These are phyloP conservation scores for Hyppa rectilinea DNA, from an alignment of 2,888 invertebrate genomes.

Conservation along the genomic window DNA sequence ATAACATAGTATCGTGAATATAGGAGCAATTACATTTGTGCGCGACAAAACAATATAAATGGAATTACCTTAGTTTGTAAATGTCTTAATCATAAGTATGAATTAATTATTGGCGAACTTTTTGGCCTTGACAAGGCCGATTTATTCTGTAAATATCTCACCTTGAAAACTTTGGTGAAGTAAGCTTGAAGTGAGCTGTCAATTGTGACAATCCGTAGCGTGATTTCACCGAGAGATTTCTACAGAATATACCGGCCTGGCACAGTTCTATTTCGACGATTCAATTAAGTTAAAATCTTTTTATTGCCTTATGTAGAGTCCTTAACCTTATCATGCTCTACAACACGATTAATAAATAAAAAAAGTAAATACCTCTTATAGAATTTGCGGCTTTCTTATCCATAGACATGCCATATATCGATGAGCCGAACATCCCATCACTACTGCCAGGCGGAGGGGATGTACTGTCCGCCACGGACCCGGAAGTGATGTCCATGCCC, in stretches of 20 bases:
- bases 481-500: conserved; percentile 84
- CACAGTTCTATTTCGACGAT: not conserved
- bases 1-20: conserved; percentile 44
- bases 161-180: not conserved
- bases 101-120: not conserved
- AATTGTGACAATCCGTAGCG: not conserved
- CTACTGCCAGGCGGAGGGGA: conserved; percentile 90
- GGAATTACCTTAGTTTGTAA: not conserved
- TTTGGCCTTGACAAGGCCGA: not conserved
- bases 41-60: not conserved
- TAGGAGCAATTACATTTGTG: conserved; percentile 29
- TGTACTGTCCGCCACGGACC: conserved; percentile 91
- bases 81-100: not conserved
- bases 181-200: not conserved
- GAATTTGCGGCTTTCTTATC: conserved; percentile 92
- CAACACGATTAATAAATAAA: conserved; percentile 15
- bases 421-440: conserved; percentile 86
- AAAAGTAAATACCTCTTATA: conserved; percentile 91
- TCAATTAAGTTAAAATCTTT: not conserved
- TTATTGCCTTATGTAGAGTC: not conserved
- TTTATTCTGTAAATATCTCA: not conserved
- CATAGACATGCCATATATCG: conserved; percentile 88
- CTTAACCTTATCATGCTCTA: not conserved
- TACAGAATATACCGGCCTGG: not conserved
- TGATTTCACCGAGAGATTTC: not conserved